Evolutionary conservation across 2,797 vertebrate genomes (phyloP).

Genomic region (Amblyraja radiata): DNA sequence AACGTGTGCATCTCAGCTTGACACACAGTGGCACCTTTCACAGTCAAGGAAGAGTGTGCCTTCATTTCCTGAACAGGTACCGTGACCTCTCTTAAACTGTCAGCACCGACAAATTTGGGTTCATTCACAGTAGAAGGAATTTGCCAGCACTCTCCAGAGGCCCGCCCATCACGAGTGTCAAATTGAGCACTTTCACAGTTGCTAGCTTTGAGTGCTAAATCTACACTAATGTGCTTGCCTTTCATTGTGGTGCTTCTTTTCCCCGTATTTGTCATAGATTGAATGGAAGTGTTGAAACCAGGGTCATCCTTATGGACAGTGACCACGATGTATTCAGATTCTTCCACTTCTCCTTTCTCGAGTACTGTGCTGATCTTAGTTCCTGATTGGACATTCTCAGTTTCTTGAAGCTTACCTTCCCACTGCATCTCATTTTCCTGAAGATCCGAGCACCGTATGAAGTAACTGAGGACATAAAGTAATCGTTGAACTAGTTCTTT

Average conservation of each 20-base stretch:
- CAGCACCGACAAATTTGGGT: not conserved
- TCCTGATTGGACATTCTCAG: conserved; percentile 55
- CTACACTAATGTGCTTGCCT: conserved; percentile 40
- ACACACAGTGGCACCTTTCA: conserved; percentile 40
- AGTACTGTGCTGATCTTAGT: conserved; percentile 60
- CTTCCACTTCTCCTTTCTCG: conserved; percentile 67
- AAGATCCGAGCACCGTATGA: conserved; percentile 77
- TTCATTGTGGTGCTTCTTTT: conserved; percentile 39
- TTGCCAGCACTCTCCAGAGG: conserved; percentile 35
- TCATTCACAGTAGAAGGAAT: not conserved
- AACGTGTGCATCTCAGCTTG: conserved; percentile 37
- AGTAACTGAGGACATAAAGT: conserved; percentile 76
- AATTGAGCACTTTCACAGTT: conserved; percentile 43
- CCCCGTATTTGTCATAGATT: conserved; percentile 43
- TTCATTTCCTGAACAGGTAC: conserved; percentile 39
- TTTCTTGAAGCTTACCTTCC: conserved; percentile 47
- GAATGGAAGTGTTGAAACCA: conserved; percentile 55
- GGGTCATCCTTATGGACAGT: conserved; percentile 58
- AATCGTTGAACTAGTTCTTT: conserved; percentile 73
- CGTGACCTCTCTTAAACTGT: conserved; percentile 41
- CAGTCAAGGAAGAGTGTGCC: conserved; percentile 40
- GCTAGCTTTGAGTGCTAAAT: not conserved
- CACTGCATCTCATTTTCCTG: conserved; percentile 66
- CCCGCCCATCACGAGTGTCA: conserved; percentile 29
- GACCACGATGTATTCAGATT: conserved; percentile 70